phyloP scores from a whole-genome alignment of 2,797 vertebrate species.

The Aeoliscus strigatus region DNA sequence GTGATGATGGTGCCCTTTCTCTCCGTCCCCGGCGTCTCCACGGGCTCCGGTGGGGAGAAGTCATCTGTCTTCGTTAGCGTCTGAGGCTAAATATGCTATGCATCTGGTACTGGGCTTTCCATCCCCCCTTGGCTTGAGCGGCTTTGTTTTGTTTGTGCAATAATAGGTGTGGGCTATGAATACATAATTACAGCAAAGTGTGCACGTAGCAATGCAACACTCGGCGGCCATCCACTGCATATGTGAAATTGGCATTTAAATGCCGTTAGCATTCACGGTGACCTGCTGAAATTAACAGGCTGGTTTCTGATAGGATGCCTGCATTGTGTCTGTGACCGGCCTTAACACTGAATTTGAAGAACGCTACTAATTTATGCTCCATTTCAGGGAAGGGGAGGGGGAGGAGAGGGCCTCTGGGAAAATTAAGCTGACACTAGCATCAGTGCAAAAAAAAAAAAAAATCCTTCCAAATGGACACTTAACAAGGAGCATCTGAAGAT shows the following conservation, averaged over 20 bases:
- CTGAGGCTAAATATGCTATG: conserved; percentile 73
- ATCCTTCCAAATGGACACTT: conserved; percentile 70
- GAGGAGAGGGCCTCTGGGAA: conserved; percentile 58
- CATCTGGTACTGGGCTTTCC: conserved; percentile 65
- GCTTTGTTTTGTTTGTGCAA: conserved; percentile 67
- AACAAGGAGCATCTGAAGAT: conserved; percentile 74
- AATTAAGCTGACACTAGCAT: conserved; percentile 66
- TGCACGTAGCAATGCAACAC: conserved; percentile 19
- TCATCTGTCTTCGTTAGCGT: conserved; percentile 75
- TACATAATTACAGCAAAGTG: conserved; percentile 50
- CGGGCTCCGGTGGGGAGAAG: conserved; percentile 52
- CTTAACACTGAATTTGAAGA: conserved; percentile 41
- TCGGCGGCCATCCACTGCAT: conserved; percentile 32
- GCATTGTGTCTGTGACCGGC: conserved; percentile 28
- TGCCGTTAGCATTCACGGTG: conserved; percentile 48
- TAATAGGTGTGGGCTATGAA: conserved; percentile 56
- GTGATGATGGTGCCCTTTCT: conserved; percentile 61
- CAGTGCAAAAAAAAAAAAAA: conserved; percentile 66
- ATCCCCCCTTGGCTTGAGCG: conserved; percentile 39
- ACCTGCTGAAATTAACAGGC: conserved; percentile 46
- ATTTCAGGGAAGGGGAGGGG: conserved; percentile 8
- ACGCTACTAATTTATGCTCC: conserved; percentile 38
- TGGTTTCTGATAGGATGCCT: conserved; percentile 44
- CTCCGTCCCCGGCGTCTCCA: conserved; percentile 47
- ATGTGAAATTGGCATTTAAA: conserved; percentile 59